Evolutionary conservation across 2,797 vertebrate species (phyloP), one percentile per base, ranked within the genome.

Genomic region (Aythya fuligula): DNA sequence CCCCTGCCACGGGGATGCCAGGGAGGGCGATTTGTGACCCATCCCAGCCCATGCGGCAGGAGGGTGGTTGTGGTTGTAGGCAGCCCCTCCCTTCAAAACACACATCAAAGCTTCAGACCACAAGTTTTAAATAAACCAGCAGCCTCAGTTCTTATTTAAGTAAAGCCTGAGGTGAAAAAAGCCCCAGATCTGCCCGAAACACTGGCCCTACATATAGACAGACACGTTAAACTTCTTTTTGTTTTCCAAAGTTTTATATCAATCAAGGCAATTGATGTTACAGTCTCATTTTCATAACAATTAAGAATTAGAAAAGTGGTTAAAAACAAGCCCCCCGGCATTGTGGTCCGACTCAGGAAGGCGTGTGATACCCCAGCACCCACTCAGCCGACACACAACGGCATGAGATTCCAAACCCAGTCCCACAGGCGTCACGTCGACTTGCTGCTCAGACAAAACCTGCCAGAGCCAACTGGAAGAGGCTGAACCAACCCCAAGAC

Each of bases 221-320:
- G 32, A 95, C 71, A 66, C 25, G 8, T 45, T 66, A 79, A 81
- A 60, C 58, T 72, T 82, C 14, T 5, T 85, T 80, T 76, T 70
- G 64, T 87, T 91, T 92, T 95, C 74, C 71, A 81, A 93, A 94
- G 60, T 93, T 96, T 93, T 97, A 79, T 96, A 93, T 90, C 89
- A 93, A 66, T 94, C 84, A 79, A 93, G 80, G 64, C 2, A 3
- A 95, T 90, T 89, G n/a, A 91, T n/a, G 43, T 94, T 93, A 96
- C 95, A 97, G 27, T 88, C 77, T 30, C 74, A 45, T 70, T 56
- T 66, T 85, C 21, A 28, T 73, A 94, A 70, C 74, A 92, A 79
- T 84, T 57, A 86, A 60, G 43, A 87, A 76, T 85, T 95, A 95
- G 77, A 96, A 95, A 96, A 96, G 88, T 94, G 74, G 94, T 93